A percentile compares a stretch with the other conserved stretches of the same genome.
Evolutionary conservation across 2,797 vertebrate species (phyloP).

Genomic region (Gobionotothen gibberifrons): DNA sequence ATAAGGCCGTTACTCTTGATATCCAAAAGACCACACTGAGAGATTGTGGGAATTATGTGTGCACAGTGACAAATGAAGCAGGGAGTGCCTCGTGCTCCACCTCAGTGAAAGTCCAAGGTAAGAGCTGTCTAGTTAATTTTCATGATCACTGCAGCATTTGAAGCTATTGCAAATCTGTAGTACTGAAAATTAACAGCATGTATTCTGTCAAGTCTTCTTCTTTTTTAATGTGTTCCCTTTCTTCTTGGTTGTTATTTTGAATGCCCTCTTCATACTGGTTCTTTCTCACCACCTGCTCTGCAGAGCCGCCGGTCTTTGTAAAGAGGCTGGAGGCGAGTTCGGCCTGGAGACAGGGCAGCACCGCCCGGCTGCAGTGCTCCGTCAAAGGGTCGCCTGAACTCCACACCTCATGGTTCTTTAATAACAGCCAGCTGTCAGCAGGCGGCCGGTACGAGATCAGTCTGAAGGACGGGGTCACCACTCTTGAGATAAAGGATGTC

Average conservation of each 20-base stretch:
- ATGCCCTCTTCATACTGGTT: constrained; percentile 30
- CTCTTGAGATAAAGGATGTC: constrained; percentile 86
- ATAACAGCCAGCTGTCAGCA: constrained; percentile 86
- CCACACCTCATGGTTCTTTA: constrained; percentile 90
- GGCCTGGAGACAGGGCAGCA: constrained; percentile 88
- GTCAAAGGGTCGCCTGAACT: constrained; percentile 92
- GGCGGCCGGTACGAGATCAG: constrained; percentile 81
- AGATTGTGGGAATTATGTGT: constrained; percentile 90
- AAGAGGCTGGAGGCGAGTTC: constrained; percentile 90
- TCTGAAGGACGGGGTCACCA: constrained; percentile 83
- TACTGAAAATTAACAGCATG: constrained; percentile 44
- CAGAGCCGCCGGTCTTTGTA: constrained; percentile 81
- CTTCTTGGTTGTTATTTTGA: constrained; percentile 31
- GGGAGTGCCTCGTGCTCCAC: constrained; percentile 89
- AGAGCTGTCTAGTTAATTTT: constrained; percentile 71
- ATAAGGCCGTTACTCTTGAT: constrained; percentile 90
- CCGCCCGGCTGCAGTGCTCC: constrained; percentile 87
- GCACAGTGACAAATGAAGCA: constrained; percentile 89
- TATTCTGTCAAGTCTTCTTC: constrained; percentile 24
- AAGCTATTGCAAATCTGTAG: constrained; percentile 49
- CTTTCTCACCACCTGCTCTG: constrained; percentile 42
- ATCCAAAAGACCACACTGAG: constrained; percentile 89
- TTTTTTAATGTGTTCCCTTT: constrained; percentile 18
- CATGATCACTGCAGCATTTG: constrained; percentile 57
- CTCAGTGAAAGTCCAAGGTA: constrained; percentile 90